These are phyloP conservation scores for Ceratitis capitata DNA, from an alignment of 1,140 invertebrate genomes.

Conservation along the genomic window DNA sequence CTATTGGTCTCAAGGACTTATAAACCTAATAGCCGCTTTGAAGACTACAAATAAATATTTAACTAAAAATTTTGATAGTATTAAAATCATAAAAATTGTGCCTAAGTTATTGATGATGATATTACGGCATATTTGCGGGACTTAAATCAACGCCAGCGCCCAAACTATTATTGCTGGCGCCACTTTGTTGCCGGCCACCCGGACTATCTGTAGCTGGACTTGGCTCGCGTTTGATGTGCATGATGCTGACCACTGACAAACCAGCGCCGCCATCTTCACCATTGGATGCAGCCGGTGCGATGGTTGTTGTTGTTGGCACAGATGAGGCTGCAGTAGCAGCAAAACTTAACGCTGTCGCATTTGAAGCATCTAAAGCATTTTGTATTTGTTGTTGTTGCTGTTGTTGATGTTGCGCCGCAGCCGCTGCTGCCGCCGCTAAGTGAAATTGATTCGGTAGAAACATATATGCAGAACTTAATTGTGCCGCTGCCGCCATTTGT, in stretches of 20 bases:
- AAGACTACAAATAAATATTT: not conserved
- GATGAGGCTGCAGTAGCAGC: not conserved
- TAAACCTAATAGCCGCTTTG: not conserved
- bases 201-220: not conserved
- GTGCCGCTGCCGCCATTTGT: slow-evolving; percentile 24
- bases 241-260: not conserved
- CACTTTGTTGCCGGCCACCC: not conserved
- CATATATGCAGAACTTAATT: slow-evolving; percentile 50
- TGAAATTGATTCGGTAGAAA: slow-evolving; percentile 64
- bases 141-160: not conserved
- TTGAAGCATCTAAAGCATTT: slow-evolving; percentile 46
- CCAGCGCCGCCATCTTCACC: not conserved
- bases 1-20: not conserved
- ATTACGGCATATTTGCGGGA: slow-evolving; percentile 5
- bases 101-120: not conserved
- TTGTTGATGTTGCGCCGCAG: slow-evolving; percentile 44
- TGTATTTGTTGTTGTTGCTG: slow-evolving; percentile 44
- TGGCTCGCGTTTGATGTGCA: not conserved
- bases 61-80: not conserved
- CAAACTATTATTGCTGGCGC: not conserved
- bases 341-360: not conserved
- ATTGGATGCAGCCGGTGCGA: not conserved
- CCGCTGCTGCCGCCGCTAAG: slow-evolving; percentile 58
- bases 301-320: not conserved
- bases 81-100: not conserved